Conservation (phyloP, 2,888 invertebrate genomes). For the Unio delphinus region DNA sequence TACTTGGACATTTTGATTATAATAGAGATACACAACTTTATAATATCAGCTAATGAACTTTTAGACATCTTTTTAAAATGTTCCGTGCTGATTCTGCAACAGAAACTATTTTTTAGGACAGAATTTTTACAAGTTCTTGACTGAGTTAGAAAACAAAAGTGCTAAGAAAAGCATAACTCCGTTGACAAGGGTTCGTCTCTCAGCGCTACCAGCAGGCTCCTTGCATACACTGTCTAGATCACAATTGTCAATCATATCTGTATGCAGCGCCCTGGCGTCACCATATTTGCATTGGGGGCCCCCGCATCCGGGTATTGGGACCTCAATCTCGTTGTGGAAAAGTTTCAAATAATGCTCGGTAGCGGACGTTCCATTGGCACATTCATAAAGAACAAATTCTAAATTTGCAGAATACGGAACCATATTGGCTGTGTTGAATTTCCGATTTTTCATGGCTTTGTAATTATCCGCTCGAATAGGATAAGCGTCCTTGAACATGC, state of each 20-base stretch:
- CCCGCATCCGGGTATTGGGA: conserved; percentile 51
- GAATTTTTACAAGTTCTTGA: background rate
- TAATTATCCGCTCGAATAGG: conserved; percentile 61
- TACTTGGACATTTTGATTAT: no score
- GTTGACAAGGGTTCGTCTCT: background rate
- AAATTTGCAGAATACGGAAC: conserved; percentile 69
- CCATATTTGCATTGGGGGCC: conserved; percentile 40
- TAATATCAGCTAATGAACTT: no score
- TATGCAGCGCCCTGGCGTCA: conserved; percentile 32
- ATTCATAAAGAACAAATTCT: conserved; percentile 66
- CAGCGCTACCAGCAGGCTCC: conserved; percentile 26
- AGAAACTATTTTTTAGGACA: background rate
- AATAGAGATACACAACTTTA: no score
- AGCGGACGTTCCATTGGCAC: conserved; percentile 22
- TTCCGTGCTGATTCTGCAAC: no score
- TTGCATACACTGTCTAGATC: conserved; percentile 27
- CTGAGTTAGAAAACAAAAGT: background rate
- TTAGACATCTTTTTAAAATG: no score
- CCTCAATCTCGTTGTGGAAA: conserved; percentile 56
- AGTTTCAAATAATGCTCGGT: conserved; percentile 32
- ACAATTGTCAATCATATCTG: conserved; percentile 32
- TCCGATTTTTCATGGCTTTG: conserved; percentile 43
- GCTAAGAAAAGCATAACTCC: background rate
- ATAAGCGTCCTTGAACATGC: conserved; percentile 64
- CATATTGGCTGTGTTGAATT: conserved; percentile 65